Base-by-base conservation (phyloP, 1,140 invertebrate species). In the Holcopasites calliopsidis region DNA sequence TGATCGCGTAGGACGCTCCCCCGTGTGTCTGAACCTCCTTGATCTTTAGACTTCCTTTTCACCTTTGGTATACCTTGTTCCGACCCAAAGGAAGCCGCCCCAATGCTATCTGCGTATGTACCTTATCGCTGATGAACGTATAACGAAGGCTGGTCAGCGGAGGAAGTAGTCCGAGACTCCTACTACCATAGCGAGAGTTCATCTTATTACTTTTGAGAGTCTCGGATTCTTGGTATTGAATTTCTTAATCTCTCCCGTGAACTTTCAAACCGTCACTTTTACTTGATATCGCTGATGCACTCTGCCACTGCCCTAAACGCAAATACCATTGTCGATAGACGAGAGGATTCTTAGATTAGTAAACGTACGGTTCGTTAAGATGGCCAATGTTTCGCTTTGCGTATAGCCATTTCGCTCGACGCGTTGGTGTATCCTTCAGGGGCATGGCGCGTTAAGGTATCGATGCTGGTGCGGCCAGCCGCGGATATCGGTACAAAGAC, bases 1-100 rank as follows among this genome's bases (percentile, higher is more conserved):
- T 86, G 84, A 85, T 87, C 87, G 85, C 85, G 80, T 84, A 87
- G 86, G 82, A 77, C 74, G 81, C 80, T 81, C 68, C 23, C 35
- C 40, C 18, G 28, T 31, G 7, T n/a, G n/a, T 50, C 6, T 47
- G 5, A 18, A 40, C 35, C 42, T 10, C 23, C 47, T 42, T 61
- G n/a, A 52, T 50, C 58, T 38, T 52, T 38, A 6, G 18, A 26
- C 31, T 44, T 58, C 54, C 18, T 50, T 54, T 58, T 77, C 55
- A 61, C 47, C 44, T 44, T 31, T 26, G 21, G 50, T 60, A 47
- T 71, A 79, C 38, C 76, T 74, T 73, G 44, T 60, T 52, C 16
- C 0, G 44, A 11, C 62, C 50, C 31, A 33, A 69, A 69, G 72
- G n/a, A 73, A 54, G 47, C 10, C 54, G 49, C 11, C 11, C 16